phyloP scores from a whole-genome alignment of 2,888 invertebrate genomes.

The Hesperia comma region DNA sequence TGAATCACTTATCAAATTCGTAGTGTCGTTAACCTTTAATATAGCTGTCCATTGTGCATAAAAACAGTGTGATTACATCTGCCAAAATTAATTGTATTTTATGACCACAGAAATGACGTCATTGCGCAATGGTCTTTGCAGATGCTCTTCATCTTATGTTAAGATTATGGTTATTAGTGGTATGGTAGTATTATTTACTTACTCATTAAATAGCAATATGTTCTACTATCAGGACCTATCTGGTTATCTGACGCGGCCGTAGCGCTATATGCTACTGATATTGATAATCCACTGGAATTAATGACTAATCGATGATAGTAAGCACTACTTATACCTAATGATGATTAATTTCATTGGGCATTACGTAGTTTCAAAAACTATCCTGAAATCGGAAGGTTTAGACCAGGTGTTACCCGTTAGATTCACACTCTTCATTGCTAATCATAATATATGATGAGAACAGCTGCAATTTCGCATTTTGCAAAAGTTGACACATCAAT shows the following conservation, averaged over 20 bases:
- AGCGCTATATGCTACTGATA: background rate
- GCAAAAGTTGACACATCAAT: constrained; percentile 66
- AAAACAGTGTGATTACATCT: background rate
- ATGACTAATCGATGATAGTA: background rate
- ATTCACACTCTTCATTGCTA: background rate
- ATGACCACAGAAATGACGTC: background rate
- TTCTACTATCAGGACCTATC: background rate
- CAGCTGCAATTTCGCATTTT: constrained; percentile 26
- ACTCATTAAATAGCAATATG: background rate
- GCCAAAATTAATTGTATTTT: background rate
- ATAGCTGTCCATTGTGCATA: background rate
- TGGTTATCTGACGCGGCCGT: background rate
- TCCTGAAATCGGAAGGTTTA: background rate
- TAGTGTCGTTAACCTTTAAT: background rate
- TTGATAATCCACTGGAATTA: background rate
- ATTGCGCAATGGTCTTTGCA: background rate
- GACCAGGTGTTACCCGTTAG: background rate
- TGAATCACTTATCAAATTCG: background rate
- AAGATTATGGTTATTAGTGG: background rate
- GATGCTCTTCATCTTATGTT: background rate
- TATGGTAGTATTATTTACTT: background rate
- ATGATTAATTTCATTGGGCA: background rate
- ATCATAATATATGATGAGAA: background rate
- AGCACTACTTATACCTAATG: background rate
- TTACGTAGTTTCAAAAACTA: background rate